These are phyloP conservation scores for Limosa lapponica DNA, from an alignment of 2,797 vertebrate genomes.

Conservation along the genomic window DNA sequence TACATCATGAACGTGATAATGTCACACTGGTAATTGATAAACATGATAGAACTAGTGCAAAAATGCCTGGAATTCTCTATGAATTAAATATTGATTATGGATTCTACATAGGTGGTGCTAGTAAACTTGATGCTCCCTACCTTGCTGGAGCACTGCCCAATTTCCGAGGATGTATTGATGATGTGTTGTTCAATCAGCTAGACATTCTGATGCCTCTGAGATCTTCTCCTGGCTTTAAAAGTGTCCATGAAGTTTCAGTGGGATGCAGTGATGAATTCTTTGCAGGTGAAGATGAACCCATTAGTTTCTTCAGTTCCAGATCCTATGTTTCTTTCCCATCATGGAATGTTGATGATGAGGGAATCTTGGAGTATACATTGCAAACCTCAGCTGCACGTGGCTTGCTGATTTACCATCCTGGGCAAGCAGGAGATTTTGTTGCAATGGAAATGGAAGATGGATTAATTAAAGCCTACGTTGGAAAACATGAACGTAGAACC, in stretches of 20 bases:
- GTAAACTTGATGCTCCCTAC: constrained; percentile 81
- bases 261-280: constrained; percentile 93
- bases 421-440: constrained; percentile 84
- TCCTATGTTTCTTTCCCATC: constrained; percentile 86
- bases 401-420: constrained; percentile 87
- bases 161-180: constrained; percentile 89
- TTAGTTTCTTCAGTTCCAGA: constrained; percentile 93
- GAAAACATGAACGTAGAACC: constrained; percentile 78
- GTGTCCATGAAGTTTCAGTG: constrained; percentile 87
- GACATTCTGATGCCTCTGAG: constrained; percentile 86
- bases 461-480: constrained; percentile 80
- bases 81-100: constrained; percentile 81
- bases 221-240: constrained; percentile 86
- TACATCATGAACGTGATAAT: constrained; percentile 74
- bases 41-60: constrained; percentile 75
- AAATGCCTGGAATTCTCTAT: constrained; percentile 69
- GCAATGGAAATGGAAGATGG: constrained; percentile 88
- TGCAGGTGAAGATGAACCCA: constrained; percentile 84
- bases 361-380: constrained; percentile 81
- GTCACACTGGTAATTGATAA: constrained; percentile 85
- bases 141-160: constrained; percentile 65
- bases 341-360: constrained; percentile 77
- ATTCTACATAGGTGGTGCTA: constrained; percentile 85
- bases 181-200: constrained; percentile 85
- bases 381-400: constrained; percentile 84